Conservation (phyloP, 1,140 invertebrate species). For the Matsumurasca onukii region DNA sequence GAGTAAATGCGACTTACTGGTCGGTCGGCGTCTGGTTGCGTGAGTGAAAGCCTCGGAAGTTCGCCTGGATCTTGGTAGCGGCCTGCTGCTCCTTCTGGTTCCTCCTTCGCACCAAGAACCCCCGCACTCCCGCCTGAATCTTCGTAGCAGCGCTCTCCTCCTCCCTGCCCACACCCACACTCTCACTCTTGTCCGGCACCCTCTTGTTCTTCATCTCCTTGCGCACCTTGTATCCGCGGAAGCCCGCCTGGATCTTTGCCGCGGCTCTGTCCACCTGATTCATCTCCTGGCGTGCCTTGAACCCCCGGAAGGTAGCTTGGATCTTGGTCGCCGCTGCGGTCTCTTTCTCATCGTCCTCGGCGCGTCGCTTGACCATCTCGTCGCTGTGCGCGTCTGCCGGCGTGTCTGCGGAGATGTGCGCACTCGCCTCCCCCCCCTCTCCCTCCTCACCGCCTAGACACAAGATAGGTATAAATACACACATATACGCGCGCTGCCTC, state of each 20-base stretch:
- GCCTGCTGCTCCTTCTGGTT: conserved; percentile 29
- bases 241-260: conserved; percentile 72
- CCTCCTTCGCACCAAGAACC: conserved; percentile 46
- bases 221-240: conserved; percentile 67
- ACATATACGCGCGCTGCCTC: neutral
- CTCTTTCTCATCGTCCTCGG: conserved; percentile 2
- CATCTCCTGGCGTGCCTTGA: conserved; percentile 55
- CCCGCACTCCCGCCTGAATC: conserved; percentile 61
- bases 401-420: neutral
- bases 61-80: conserved; percentile 68
- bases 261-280: conserved; percentile 56
- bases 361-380: conserved; percentile 29
- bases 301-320: conserved; percentile 71
- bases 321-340: conserved; percentile 53
- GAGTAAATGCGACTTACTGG: conserved; percentile 27
- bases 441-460: conserved; percentile 9
- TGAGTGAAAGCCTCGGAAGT: conserved; percentile 66
- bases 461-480: conserved; percentile 7
- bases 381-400: neutral
- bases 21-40: conserved; percentile 58
- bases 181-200: neutral
- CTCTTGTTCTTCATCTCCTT: conserved; percentile 57
- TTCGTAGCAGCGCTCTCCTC: conserved; percentile 53
- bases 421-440: neutral
- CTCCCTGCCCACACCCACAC: neutral